Percentiles rank a stretch among this genome's conserved stretches.
Evolutionary conservation across 2,888 invertebrate species (phyloP).

Genomic region (Idaea aversata): DNA sequence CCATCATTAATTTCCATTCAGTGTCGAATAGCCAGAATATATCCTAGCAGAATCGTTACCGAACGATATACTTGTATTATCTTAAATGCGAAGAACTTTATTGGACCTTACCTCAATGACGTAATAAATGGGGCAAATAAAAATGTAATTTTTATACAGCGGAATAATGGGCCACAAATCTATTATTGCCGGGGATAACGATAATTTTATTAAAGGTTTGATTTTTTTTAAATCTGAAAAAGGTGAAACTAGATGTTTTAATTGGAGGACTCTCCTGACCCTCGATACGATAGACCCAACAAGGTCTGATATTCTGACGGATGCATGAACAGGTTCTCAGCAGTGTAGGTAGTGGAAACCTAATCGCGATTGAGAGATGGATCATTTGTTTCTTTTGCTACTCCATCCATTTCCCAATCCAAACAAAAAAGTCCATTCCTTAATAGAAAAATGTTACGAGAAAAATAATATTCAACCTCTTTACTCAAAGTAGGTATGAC

Average conservation of each 20-base stretch:
- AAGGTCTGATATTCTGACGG: too few relatives aligned
- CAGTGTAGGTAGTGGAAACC: too few relatives aligned
- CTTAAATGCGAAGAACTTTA: slow-evolving; percentile 14
- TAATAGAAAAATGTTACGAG: background rate
- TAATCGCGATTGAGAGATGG: background rate
- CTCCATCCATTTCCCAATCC: background rate
- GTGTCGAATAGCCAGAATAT: slow-evolving; percentile 43
- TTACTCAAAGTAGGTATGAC: background rate
- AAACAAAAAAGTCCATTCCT: background rate
- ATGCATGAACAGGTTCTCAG: too few relatives aligned
- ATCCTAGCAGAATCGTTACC: slow-evolving; percentile 28
- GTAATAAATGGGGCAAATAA: background rate
- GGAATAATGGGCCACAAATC: background rate
- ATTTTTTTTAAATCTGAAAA: too few relatives aligned
- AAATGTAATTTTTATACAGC: background rate
- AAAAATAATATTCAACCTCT: background rate
- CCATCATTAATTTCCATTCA: slow-evolving; percentile 76
- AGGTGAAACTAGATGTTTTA: too few relatives aligned
- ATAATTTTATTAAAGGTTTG: too few relatives aligned
- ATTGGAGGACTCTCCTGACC: too few relatives aligned
- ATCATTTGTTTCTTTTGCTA: background rate
- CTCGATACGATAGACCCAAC: too few relatives aligned
- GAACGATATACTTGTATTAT: slow-evolving; percentile 28
- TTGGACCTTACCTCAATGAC: slow-evolving; percentile 1
- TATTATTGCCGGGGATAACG: background rate